Percentiles rank a stretch among this genome's conserved stretches.
Conservation (phyloP, 2,797 vertebrate species). For the Cygnus olor region DNA sequence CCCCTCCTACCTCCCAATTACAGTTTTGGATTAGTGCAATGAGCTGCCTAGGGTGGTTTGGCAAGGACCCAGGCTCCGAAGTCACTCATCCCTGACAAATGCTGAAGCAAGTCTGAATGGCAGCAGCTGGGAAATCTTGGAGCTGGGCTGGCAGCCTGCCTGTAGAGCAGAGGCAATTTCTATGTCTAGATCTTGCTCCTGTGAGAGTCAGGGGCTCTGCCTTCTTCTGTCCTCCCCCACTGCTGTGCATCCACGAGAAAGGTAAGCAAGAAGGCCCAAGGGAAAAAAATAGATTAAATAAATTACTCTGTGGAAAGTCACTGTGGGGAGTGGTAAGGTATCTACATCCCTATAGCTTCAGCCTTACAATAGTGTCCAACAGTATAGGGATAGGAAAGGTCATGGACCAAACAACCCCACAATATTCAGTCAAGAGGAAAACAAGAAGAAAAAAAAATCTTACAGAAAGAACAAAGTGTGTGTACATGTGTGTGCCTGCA, state of each 20-base stretch:
- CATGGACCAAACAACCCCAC: not conserved
- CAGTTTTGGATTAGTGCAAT: constrained; percentile 14
- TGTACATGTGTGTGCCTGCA: not conserved
- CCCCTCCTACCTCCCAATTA: not conserved
- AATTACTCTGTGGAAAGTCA: not conserved
- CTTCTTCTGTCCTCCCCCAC: not conserved
- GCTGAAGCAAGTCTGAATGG: not conserved
- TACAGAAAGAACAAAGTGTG: not conserved
- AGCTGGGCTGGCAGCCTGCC: constrained; percentile 16
- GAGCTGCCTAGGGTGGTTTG: constrained; percentile 34
- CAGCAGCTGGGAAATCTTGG: constrained; percentile 26
- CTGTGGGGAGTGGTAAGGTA: not conserved
- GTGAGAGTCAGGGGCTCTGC: not conserved
- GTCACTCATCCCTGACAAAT: constrained; percentile 43
- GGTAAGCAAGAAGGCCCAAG: not conserved
- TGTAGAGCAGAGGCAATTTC: not conserved
- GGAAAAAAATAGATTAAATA: not conserved
- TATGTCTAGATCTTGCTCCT: not conserved
- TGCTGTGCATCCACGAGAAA: not conserved
- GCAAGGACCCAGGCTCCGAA: not conserved
- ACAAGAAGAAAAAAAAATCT: not conserved
- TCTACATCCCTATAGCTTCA: not conserved
- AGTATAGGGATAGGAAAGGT: not conserved
- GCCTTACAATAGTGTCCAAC: not conserved
- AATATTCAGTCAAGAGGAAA: not conserved